A percentile compares a stretch with the other conserved stretches of the same genome.
phyloP scores from a whole-genome alignment of 2,888 invertebrate genomes.

The Metallyticus violacea region DNA sequence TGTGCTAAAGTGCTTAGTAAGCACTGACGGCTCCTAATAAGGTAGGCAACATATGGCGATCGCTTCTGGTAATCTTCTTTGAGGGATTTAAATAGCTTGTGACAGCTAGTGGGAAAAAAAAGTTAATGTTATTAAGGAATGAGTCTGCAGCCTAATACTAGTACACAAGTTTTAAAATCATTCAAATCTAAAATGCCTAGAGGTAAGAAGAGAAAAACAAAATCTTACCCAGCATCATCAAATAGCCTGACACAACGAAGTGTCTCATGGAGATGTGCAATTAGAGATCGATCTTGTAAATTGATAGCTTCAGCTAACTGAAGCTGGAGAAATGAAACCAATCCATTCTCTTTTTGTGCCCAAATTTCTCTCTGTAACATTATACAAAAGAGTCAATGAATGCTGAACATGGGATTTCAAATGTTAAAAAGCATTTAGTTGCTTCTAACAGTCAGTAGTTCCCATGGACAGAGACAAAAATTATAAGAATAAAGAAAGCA shows the following conservation, averaged over 20 bases:
- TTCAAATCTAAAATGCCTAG: background rate
- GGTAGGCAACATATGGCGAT: conserved; percentile 77
- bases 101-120: conserved; percentile 53
- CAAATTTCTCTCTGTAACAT: conserved; percentile 42
- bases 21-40: conserved; percentile 76
- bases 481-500: no score
- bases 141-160: background rate
- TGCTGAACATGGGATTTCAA: no score
- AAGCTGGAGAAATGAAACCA: conserved; percentile 67
- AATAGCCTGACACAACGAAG: conserved; percentile 73
- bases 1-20: conserved; percentile 72
- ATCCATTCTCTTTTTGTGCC: conserved; percentile 41
- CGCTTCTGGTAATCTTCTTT: conserved; percentile 73
- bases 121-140: background rate
- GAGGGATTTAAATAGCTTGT: conserved; percentile 69
- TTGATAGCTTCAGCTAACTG: conserved; percentile 81
- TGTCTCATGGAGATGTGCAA: conserved; percentile 80
- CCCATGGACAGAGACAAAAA: no score
- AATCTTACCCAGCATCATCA: conserved; percentile 57
- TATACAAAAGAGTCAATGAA: no score
- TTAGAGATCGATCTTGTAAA: conserved; percentile 70
- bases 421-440: no score
- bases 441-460: no score
- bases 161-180: no score
- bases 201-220: background rate